Conservation (phyloP, 2,888 invertebrate species). For the Aphelenchoides bicaudatus region DNA sequence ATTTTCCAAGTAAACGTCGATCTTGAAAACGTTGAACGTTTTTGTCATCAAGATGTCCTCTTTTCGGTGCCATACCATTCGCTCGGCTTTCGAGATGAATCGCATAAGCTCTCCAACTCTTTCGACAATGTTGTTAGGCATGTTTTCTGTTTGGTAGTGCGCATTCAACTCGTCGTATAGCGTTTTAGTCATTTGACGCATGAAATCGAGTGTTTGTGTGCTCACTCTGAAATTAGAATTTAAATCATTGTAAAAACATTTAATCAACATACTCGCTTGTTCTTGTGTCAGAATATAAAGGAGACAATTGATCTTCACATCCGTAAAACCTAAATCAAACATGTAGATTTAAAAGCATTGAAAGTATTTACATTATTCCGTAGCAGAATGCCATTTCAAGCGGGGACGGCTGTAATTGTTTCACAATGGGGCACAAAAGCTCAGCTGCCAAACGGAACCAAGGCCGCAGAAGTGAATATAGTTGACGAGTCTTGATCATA, state of each 20-base stretch:
- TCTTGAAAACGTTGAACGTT: conserved; percentile 30
- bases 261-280: too few species aligned
- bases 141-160: conserved; percentile 23
- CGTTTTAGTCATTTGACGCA: conserved; percentile 15
- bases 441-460: conserved; percentile 8
- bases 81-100: conserved; percentile 21
- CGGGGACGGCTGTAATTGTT: conserved; percentile 2
- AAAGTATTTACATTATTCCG: conserved; percentile 11
- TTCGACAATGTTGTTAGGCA: conserved; percentile 21
- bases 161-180: conserved; percentile 28
- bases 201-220: background rate
- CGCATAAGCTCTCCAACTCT: conserved; percentile 28
- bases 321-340: too few species aligned
- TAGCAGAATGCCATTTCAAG: conserved; percentile 5
- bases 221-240: too few species aligned
- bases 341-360: too few species aligned
- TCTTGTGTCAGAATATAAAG: background rate
- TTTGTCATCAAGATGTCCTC: conserved; percentile 27
- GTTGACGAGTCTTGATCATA: background rate
- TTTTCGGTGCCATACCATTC: conserved; percentile 25
- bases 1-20: conserved; percentile 23
- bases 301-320: conserved; percentile 1
- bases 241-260: too few species aligned
- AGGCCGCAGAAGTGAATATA: too few species aligned
- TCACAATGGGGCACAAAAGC: background rate